These are phyloP conservation scores for Acleris holmiana DNA, from an alignment of 2,888 invertebrate species.

Conservation along the genomic window DNA sequence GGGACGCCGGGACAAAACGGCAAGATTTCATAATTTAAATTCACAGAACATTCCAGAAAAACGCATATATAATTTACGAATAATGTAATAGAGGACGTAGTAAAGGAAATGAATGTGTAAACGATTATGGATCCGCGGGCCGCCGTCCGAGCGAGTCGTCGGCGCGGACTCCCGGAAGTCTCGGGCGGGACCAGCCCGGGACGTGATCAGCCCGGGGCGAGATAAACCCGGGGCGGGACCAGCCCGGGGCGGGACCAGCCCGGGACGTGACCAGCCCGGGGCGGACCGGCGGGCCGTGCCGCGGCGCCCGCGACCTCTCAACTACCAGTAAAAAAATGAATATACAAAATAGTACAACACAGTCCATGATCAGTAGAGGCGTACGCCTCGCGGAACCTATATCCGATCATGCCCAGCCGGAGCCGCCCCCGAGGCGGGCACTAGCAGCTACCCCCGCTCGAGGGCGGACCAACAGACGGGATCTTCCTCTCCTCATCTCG, in stretches of 20 bases:
- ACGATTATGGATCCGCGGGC: conserved; percentile 20
- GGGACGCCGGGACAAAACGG: background rate
- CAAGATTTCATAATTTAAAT: conserved; percentile 5
- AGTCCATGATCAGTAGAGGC: conserved; percentile 40
- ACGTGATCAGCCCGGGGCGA: no score
- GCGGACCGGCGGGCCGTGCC: no score
- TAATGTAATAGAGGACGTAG: conserved; percentile 12
- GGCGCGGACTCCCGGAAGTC: no score
- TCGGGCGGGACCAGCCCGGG: no score
- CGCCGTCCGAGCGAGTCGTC: background rate
- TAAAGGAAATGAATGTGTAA: conserved; percentile 11
- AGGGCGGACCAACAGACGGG: no score
- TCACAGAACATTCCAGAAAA: conserved; percentile 31
- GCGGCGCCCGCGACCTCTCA: conserved; percentile 35
- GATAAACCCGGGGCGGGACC: no score
- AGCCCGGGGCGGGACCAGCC: no score
- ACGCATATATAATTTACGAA: conserved; percentile 15
- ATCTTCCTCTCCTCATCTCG: no score
- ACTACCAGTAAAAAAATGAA: conserved; percentile 40
- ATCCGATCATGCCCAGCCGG: background rate
- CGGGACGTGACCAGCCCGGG: no score
- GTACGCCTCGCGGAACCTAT: conserved; percentile 12
- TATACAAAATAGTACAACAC: conserved; percentile 49
- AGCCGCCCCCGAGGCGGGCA: background rate
- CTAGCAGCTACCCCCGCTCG: no score